A percentile compares a stretch with the other conserved stretches of the same genome.
These are phyloP conservation scores for Ceuthmochares aereus DNA, from an alignment of 2,113 vertebrate species.

Conservation along the genomic window DNA sequence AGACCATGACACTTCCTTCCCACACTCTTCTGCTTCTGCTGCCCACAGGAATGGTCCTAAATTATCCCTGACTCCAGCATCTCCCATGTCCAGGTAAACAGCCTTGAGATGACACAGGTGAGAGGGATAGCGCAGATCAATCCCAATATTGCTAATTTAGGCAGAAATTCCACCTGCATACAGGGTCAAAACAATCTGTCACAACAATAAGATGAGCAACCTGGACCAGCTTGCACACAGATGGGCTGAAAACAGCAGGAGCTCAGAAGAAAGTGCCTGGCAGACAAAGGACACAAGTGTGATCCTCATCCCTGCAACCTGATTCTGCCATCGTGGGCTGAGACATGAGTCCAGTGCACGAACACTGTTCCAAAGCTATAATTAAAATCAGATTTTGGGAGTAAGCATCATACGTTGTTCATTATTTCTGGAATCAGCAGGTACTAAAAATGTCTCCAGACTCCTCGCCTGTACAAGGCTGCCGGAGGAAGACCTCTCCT, in stretches of 20 bases:
- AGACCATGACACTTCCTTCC: neutral
- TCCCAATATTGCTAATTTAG: neutral
- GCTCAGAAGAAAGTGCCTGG: neutral
- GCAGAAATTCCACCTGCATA: neutral
- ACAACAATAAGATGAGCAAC: neutral
- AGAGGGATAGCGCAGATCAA: neutral
- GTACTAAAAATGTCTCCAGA: conserved; percentile 35
- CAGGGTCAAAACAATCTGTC: neutral
- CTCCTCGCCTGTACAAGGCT: neutral
- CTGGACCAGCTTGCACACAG: neutral
- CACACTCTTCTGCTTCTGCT: neutral
- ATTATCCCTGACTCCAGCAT: neutral
- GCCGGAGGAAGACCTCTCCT: neutral
- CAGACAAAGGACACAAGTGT: neutral
- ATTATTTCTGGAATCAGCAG: conserved; percentile 50
- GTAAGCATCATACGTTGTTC: conserved; percentile 33
- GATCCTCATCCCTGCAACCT: neutral
- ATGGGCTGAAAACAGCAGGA: neutral
- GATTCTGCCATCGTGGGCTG: neutral
- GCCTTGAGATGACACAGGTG: neutral
- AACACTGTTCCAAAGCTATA: conserved; percentile 15
- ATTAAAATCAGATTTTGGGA: conserved; percentile 42
- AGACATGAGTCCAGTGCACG: neutral
- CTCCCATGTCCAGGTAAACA: neutral
- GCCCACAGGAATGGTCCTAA: neutral